A percentile compares a stretch with the other conserved stretches of the same genome.
phyloP scores from a whole-genome alignment of 2,797 vertebrate species.

The Cuniculus paca region DNA sequence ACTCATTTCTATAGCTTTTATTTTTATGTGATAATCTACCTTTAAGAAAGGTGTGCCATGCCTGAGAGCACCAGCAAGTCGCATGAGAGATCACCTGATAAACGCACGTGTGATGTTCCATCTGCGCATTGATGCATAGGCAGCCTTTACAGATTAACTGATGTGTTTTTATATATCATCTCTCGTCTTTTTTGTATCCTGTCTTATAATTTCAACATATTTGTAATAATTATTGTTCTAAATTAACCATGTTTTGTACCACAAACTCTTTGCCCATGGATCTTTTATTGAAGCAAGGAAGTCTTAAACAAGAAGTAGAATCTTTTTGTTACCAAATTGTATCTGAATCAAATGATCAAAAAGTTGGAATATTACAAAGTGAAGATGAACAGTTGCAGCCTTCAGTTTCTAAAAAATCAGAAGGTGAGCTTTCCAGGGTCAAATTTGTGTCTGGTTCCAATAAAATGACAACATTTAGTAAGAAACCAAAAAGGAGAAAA shows the following conservation, averaged over 20 bases:
- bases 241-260: slow-evolving; percentile 81
- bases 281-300: slow-evolving; percentile 80
- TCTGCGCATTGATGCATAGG: slow-evolving; percentile 73
- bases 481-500: slow-evolving; percentile 82
- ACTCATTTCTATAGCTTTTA: slow-evolving; percentile 81
- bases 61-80: slow-evolving; percentile 80
- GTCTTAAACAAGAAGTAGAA: slow-evolving; percentile 82
- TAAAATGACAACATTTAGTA: slow-evolving; percentile 80
- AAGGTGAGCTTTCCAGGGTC: slow-evolving; percentile 76
- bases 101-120: slow-evolving; percentile 76
- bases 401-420: slow-evolving; percentile 78
- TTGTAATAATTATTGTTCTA: slow-evolving; percentile 72
- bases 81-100: slow-evolving; percentile 77
- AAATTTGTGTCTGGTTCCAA: slow-evolving; percentile 75
- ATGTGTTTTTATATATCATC: slow-evolving; percentile 64
- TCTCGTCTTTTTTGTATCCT: slow-evolving; percentile 72
- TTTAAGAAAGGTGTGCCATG: slow-evolving; percentile 80
- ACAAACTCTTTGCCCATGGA: slow-evolving; percentile 77
- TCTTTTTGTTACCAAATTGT: slow-evolving; percentile 80
- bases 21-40: slow-evolving; percentile 83
- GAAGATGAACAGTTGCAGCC: slow-evolving; percentile 75
- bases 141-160: slow-evolving; percentile 76
- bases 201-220: slow-evolving; percentile 71
- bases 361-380: slow-evolving; percentile 76
- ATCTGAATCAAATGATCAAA: slow-evolving; percentile 78